These are phyloP conservation scores for Alcis repandata DNA, from an alignment of 2,888 invertebrate species.

Conservation along the genomic window DNA sequence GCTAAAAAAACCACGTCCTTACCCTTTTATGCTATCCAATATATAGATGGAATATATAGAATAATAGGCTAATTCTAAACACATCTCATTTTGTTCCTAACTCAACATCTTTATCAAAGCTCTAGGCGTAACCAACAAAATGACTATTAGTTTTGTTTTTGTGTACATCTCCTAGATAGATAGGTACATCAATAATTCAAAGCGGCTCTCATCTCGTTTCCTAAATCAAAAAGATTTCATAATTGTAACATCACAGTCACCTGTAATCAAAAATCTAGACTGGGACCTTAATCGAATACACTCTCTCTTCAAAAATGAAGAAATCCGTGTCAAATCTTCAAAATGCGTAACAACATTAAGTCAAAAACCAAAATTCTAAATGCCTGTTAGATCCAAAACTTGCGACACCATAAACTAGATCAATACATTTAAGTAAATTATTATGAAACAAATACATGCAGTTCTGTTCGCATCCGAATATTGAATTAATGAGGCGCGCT, in stretches of 20 bases:
- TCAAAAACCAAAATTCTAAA: slow-evolving; percentile 41
- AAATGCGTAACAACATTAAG: slow-evolving; percentile 32
- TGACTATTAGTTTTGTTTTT: no score
- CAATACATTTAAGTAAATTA: slow-evolving; percentile 39
- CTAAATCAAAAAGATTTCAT: neutral
- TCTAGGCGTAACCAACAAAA: no score
- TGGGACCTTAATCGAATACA: slow-evolving; percentile 11
- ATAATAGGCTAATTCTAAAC: no score
- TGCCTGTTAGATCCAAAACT: slow-evolving; percentile 34
- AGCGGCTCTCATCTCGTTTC: neutral
- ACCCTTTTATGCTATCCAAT: no score
- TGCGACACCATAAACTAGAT: slow-evolving; percentile 41
- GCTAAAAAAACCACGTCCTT: no score
- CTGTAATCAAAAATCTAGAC: slow-evolving; percentile 12
- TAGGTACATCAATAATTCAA: neutral
- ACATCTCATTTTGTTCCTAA: no score
- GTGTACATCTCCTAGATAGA: neutral
- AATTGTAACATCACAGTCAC: slow-evolving; percentile 6
- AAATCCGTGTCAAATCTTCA: slow-evolving; percentile 29
- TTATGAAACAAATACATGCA: slow-evolving; percentile 32
- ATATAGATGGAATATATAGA: no score
- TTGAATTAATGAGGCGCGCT: slow-evolving; percentile 30
- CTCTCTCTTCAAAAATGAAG: slow-evolving; percentile 27
- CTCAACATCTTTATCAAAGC: no score
- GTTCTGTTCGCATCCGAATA: slow-evolving; percentile 27